Base-by-base conservation (phyloP, 2,113 vertebrate species). In the Lagopus leucura region DNA sequence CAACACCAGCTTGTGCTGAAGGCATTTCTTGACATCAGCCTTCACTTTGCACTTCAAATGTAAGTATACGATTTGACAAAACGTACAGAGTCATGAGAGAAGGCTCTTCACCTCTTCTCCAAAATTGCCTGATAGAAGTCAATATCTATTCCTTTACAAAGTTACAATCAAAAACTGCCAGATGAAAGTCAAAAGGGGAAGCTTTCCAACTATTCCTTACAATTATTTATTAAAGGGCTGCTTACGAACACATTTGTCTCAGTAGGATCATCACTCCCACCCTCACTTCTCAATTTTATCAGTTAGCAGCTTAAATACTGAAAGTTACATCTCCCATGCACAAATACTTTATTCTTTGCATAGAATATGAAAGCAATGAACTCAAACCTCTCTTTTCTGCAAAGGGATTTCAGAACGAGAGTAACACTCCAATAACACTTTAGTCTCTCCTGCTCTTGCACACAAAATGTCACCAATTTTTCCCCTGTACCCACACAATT, bases 61-160 rank as follows among this genome's bases (percentile, higher is more conserved):
- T 73, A 96, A 97, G 96, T 96, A 98, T 97, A 95, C 69, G 97
- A 98, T 98, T 96, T 98, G 98, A 99, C 98, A 99, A 97, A 98
- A 97, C 97, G 92, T 96, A 98, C 97, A 86, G 87, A 93, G 95
- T 42, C 95, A 82, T 76, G 81, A 90, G 69, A 97, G 95, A 94
- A 93, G 64, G 83, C 92, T 96, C 92, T 91, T 94, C 78, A 91
- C 86, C 91, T 92, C 91, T 84, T 81, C 93, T 96, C 95, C 74
- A 22, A 94, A 97, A 96, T 87, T 96, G 96, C 97, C 95, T 96
- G 97, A 97, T 91, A 97, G 94, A 90, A 98, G 98, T 98, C 98
- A 98, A 98, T 97, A 98, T 93, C 92, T 95, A 98, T 97, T 97
- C 97, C 97, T 97, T 94, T 93, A 93, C 92, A 88, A 42, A 94